These are phyloP conservation scores for Stigmatopora argus DNA, from an alignment of 2,113 vertebrate species.

Conservation along the genomic window DNA sequence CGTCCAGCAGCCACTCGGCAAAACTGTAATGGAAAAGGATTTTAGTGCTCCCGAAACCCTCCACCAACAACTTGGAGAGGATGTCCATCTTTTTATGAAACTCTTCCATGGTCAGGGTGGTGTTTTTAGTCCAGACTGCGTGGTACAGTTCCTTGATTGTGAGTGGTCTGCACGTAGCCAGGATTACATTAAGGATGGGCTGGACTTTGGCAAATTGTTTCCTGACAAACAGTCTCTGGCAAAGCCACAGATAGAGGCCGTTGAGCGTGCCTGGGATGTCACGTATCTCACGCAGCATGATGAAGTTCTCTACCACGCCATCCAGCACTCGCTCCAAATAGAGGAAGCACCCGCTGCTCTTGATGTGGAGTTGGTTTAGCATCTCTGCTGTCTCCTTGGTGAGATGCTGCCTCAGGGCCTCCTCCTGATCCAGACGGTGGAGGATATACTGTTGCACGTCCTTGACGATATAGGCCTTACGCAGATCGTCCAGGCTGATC, in stretches of 20 bases:
- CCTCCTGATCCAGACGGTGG: slow-evolving; percentile 92
- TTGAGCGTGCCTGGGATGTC: slow-evolving; percentile 97
- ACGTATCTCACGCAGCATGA: slow-evolving; percentile 94
- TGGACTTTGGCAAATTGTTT: slow-evolving; percentile 98
- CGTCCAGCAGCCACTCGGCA: slow-evolving; percentile 94
- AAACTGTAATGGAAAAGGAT: slow-evolving; percentile 98
- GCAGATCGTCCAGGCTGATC: slow-evolving; percentile 94
- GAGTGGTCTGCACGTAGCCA: slow-evolving; percentile 88
- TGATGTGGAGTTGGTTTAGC: slow-evolving; percentile 98
- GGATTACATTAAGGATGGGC: slow-evolving; percentile 93
- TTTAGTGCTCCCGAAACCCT: slow-evolving; percentile 85
- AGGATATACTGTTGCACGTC: slow-evolving; percentile 98
- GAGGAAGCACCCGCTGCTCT: slow-evolving; percentile 97
- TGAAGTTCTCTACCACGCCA: slow-evolving; percentile 95
- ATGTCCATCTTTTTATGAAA: slow-evolving; percentile 97
- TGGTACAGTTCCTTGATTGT: slow-evolving; percentile 87
- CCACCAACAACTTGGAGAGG: slow-evolving; percentile 87
- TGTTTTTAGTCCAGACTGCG: slow-evolving; percentile 97
- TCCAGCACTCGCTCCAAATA: slow-evolving; percentile 95
- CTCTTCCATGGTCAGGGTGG: slow-evolving; percentile 84
- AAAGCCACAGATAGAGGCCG: slow-evolving; percentile 98
- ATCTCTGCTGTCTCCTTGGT: slow-evolving; percentile 98
- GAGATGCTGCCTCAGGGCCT: slow-evolving; percentile 92
- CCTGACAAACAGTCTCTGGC: slow-evolving; percentile 95
- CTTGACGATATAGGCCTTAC: slow-evolving; percentile 96